phyloP scores from a whole-genome alignment of 2,797 vertebrate genomes.

The Masticophis lateralis region DNA sequence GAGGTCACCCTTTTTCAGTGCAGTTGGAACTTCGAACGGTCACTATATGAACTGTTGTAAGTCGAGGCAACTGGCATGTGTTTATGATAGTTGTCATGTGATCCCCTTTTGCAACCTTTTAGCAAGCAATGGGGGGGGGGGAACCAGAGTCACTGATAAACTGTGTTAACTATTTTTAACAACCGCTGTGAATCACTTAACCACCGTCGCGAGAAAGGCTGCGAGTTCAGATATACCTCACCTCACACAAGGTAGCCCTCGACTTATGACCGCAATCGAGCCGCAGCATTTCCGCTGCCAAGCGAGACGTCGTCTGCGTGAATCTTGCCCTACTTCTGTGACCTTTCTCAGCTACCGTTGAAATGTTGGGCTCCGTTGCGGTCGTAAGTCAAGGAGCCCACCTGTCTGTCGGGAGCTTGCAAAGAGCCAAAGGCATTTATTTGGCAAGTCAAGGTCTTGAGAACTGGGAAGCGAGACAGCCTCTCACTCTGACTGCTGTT shows the following conservation, averaged over 20 bases:
- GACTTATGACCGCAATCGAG: too few relatives aligned
- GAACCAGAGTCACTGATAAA: too few relatives aligned
- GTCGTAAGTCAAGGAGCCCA: too few relatives aligned
- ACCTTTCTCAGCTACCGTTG: too few relatives aligned
- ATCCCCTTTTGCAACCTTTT: not conserved
- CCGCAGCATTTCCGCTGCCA: too few relatives aligned
- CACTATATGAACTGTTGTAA: not conserved
- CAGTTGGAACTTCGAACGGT: not conserved
- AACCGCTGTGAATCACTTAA: not conserved
- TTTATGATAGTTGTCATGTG: not conserved
- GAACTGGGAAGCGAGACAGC: slow-evolving; percentile 32
- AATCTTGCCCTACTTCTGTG: too few relatives aligned
- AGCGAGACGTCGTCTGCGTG: too few relatives aligned
- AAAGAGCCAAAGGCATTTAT: slow-evolving; percentile 4
- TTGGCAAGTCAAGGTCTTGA: slow-evolving; percentile 29
- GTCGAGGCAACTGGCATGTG: not conserved
- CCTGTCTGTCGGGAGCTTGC: not conserved
- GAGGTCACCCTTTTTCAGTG: not conserved
- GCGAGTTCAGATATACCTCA: too few relatives aligned
- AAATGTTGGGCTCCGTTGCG: too few relatives aligned
- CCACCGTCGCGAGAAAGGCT: not conserved
- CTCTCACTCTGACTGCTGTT: slow-evolving; percentile 49
- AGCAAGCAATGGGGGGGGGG: not conserved
- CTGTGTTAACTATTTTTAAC: too few relatives aligned
- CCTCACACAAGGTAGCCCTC: too few relatives aligned